Percentiles rank a stretch among this genome's conserved stretches.
These are phyloP conservation scores for Neosilurus hyrtlii DNA, from an alignment of 2,797 vertebrate species.

Conservation along the genomic window DNA sequence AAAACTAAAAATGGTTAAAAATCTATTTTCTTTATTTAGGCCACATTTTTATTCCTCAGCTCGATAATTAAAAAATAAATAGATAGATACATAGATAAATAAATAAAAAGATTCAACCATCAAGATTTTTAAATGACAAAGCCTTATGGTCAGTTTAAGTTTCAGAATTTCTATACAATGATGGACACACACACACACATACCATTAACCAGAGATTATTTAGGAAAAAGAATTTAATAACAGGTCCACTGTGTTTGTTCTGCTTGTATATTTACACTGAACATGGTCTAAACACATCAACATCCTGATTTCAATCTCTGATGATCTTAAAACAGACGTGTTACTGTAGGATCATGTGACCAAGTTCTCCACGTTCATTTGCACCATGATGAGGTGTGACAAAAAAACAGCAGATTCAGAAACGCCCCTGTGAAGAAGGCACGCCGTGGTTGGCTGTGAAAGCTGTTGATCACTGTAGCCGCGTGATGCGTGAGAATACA, in stretches of 20 bases:
- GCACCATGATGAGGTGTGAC: not conserved
- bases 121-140: not conserved
- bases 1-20: not conserved
- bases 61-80: not conserved
- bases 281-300: not conserved
- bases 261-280: constrained; percentile 58
- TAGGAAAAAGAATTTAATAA: constrained; percentile 26
- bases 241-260: constrained; percentile 28
- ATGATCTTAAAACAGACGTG: not conserved
- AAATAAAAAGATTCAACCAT: not conserved
- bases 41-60: not conserved
- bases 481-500: constrained; percentile 84
- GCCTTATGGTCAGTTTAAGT: not conserved
- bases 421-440: not conserved
- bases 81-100: not conserved
- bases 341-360: not conserved
- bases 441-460: not conserved
- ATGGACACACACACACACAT: not conserved
- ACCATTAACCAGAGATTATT: constrained; percentile 24
- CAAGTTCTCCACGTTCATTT: not conserved
- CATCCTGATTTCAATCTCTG: constrained; percentile 1
- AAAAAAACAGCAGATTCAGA: not conserved
- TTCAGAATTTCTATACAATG: not conserved
- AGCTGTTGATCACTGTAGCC: constrained; percentile 60
- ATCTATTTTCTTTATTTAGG: not conserved